Evolutionary conservation across 2,113 vertebrate species (phyloP).

Genomic region (Ctenodactylus gundi): DNA sequence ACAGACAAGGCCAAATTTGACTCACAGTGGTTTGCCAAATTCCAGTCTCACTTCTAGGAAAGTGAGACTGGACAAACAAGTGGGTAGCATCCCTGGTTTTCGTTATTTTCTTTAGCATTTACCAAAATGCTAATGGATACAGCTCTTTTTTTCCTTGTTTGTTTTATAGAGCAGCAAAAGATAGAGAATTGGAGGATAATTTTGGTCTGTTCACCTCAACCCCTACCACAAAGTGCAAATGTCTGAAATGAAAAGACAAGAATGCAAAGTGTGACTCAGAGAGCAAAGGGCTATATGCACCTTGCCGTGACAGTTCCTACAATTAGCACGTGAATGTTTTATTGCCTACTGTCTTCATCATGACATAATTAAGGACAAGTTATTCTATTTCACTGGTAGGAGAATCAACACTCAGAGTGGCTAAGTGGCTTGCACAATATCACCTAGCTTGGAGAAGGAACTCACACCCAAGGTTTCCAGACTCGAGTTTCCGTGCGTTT

Average conservation of each 20-base stretch:
- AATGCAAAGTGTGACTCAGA: neutral
- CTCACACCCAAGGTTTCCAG: neutral
- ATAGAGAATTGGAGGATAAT: neutral
- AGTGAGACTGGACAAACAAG: neutral
- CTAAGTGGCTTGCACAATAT: neutral
- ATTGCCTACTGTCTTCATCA: neutral
- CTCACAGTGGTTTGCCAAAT: neutral
- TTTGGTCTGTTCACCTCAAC: neutral
- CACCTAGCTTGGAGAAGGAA: neutral
- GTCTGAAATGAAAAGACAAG: neutral
- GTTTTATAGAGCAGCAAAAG: neutral
- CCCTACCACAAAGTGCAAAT: neutral
- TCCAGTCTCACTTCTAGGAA: neutral
- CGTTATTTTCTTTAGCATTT: neutral
- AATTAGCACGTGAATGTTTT: neutral
- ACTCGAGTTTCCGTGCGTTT: neutral
- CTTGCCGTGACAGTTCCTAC: neutral
- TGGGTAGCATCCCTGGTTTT: neutral
- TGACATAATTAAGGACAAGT: neutral
- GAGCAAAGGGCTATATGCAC: fast-evolving
- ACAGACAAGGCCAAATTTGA: neutral
- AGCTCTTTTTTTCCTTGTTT: neutral
- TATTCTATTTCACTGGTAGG: neutral
- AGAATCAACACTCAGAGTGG: neutral
- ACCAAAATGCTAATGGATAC: neutral